These are phyloP conservation scores for Crypturellus undulatus DNA, from an alignment of 2,113 vertebrate species.

Conservation along the genomic window DNA sequence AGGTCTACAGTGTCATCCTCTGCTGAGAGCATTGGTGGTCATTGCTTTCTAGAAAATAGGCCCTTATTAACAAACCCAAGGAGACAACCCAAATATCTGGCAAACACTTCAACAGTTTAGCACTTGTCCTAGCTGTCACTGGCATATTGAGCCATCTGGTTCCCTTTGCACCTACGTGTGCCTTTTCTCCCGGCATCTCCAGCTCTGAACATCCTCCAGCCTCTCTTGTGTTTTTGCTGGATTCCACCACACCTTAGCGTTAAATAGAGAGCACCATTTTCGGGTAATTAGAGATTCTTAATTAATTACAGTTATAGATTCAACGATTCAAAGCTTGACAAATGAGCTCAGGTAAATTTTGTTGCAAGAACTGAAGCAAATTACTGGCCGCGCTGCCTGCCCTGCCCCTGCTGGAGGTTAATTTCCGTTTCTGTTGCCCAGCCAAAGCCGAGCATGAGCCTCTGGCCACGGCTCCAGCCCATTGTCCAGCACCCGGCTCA, in stretches of 20 bases:
- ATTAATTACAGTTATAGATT: conserved; percentile 54
- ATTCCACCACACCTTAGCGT: conserved; percentile 46
- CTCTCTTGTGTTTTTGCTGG: not conserved
- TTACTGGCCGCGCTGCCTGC: not conserved
- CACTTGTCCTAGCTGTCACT: not conserved
- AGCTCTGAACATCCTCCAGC: not conserved
- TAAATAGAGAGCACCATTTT: conserved; percentile 12
- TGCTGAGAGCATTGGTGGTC: not conserved
- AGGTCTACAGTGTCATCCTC: fast-evolving
- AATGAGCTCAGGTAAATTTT: conserved; percentile 46
- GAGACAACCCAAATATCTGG: not conserved
- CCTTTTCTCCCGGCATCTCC: not conserved
- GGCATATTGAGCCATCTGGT: not conserved
- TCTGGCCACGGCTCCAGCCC: not conserved
- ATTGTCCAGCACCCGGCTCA: not conserved
- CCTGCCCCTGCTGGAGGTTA: not conserved
- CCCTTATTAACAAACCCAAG: not conserved
- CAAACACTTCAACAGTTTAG: not conserved
- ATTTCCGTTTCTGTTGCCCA: not conserved
- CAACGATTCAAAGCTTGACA: conserved; percentile 46
- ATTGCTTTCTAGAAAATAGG: not conserved
- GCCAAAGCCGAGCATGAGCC: not conserved
- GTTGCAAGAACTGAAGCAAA: conserved; percentile 21
- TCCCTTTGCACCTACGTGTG: not conserved
- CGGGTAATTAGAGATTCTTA: conserved; percentile 46